Evolutionary conservation across 1,140 invertebrate genomes (phyloP).

Genomic region (Lamellibrachia luymesi): DNA sequence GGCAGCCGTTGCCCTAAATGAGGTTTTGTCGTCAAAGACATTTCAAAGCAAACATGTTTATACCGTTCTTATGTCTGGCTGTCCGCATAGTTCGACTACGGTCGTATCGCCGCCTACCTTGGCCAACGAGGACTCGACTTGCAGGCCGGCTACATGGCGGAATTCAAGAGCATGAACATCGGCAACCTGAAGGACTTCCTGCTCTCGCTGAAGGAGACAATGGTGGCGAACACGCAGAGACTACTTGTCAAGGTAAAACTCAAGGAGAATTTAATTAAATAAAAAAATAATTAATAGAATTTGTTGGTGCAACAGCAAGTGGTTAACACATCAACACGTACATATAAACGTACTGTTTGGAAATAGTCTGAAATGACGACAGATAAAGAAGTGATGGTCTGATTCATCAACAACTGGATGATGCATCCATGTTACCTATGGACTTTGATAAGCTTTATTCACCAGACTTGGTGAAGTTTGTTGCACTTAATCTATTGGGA

Average conservation of each 20-base stretch:
- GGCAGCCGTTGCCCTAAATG: too few species aligned
- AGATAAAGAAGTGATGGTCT: neutral
- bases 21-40: neutral
- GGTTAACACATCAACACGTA: neutral
- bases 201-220: neutral
- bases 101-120: neutral
- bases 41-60: neutral
- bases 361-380: neutral
- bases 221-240: neutral
- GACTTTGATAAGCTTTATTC: too few species aligned
- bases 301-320: neutral
- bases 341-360: neutral
- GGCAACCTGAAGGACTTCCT: neutral
- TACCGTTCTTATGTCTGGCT: neutral
- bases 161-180: slow-evolving; percentile 19
- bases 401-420: too few species aligned
- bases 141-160: slow-evolving; percentile 52
- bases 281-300: neutral
- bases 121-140: slow-evolving; percentile 43
- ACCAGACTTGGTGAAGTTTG: too few species aligned
- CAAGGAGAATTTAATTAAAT: neutral
- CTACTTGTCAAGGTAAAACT: neutral
- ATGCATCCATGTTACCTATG: too few species aligned
- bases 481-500: too few species aligned
- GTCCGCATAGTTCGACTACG: neutral